Evolutionary conservation across 2,113 vertebrate genomes (phyloP), one percentile per base, ranked within the genome.

Genomic region (Crotalus tigris): DNA sequence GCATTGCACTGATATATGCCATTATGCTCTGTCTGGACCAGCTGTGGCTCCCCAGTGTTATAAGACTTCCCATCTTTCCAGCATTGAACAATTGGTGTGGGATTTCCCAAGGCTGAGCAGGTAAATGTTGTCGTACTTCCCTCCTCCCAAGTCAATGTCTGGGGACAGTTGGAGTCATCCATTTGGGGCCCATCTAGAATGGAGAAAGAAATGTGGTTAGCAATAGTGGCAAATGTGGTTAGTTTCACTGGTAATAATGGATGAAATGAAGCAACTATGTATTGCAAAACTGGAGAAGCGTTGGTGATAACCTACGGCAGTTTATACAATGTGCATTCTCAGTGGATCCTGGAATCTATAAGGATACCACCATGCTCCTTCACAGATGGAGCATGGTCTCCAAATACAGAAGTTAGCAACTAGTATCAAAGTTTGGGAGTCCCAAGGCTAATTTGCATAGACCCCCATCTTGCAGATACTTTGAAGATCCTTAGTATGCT

Each of bases 51-150:
- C 49, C 96, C 94, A 0, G 89, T 85, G 55, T 55, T 90, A 3
- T 95, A 88, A 0, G 0, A 3, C 12, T 11, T n/a, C 0, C 19
- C 26, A 29, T 90, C 87, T 44, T 87, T 94, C 23, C 0, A 53
- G 94, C 97, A 97, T 0, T 4, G 39, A n/a, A 97, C 44, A 0
- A 29, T 4, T 2, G 97, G 96, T 1, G 0, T 0, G 0, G 97
- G 97, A 81, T 97, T 97, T 17, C 97, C 97, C 85, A 10, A 2
- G 4, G 96, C 93, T 15, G 85, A 75, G 75, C 97, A 97, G 9
- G 0, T 64, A 69, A 95, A 90, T 12, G 19, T 94, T 89, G 96
- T 91, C 44, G 51, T 1, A 4, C 91, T 90, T 33, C 91, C 94
- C 15, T 95, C 96, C 0, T 44, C 5, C 96, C 94, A 97, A 0